phyloP scores from a whole-genome alignment of 2,888 invertebrate genomes.

The Drosophila ezoana region DNA sequence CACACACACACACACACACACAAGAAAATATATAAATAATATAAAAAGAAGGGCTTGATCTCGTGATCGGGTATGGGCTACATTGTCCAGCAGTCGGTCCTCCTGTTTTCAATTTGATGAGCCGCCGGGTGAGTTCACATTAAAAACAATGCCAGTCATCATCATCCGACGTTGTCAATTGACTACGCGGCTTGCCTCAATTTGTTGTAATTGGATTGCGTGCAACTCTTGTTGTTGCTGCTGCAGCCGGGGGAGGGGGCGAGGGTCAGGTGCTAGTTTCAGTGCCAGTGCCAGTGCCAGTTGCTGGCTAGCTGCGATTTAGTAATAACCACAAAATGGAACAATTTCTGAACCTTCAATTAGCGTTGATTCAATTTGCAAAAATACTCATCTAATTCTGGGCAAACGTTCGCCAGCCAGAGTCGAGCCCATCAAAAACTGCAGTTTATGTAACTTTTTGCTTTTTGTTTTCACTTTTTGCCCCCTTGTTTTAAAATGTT shows the following conservation, averaged over 20 bases:
- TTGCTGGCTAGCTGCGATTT: conserved; percentile 41
- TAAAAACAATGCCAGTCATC: conserved; percentile 46
- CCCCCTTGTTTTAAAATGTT: too few relatives aligned
- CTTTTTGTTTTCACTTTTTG: not conserved
- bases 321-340: conserved; percentile 40
- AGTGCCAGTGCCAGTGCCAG: conserved; percentile 39
- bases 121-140: conserved; percentile 1
- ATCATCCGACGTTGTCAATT: conserved; percentile 54
- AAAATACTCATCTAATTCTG: conserved; percentile 34
- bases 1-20: not conserved
- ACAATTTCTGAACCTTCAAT: conserved; percentile 49
- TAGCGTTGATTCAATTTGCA: conserved; percentile 76
- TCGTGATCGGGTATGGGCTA: conserved; percentile 19
- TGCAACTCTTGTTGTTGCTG: conserved; percentile 36
- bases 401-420: conserved; percentile 6
- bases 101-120: conserved; percentile 9
- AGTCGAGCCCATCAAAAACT: conserved; percentile 11
- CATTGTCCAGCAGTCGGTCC: not conserved
- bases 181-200: conserved; percentile 39
- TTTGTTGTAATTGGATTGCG: conserved; percentile 68
- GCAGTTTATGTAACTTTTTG: conserved; percentile 33
- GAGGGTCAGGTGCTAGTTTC: conserved; percentile 43
- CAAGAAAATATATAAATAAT: not conserved
- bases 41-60: conserved; percentile 20
- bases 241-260: not conserved